phyloP scores from a whole-genome alignment of 2,113 vertebrate genomes.

The Hippocampus guttulatus region DNA sequence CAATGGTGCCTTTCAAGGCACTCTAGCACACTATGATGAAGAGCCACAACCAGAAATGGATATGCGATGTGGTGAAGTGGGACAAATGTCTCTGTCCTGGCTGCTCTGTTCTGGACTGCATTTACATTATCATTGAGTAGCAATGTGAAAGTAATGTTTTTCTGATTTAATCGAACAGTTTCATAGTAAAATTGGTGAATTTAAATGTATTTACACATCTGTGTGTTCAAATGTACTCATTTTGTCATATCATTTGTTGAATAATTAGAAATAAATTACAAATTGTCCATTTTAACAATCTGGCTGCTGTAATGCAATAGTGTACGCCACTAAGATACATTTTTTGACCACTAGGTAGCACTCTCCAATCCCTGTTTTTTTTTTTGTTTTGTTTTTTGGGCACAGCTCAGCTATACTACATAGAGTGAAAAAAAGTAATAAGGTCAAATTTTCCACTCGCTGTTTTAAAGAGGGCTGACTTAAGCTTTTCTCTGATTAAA shows the following conservation, averaged over 20 bases:
- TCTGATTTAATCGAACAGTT: too few relatives aligned
- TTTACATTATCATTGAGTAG: too few relatives aligned
- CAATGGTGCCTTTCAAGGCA: too few relatives aligned
- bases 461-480: conserved; percentile 36
- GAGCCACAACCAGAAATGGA: background rate
- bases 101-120: too few relatives aligned
- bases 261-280: background rate
- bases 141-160: too few relatives aligned
- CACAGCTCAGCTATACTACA: conserved; percentile 33
- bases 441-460: conserved; percentile 18
- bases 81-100: background rate
- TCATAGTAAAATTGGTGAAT: too few relatives aligned
- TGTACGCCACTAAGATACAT: background rate
- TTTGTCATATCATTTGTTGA: too few relatives aligned
- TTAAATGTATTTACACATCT: too few relatives aligned
- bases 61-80: background rate
- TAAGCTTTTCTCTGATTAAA: conserved; percentile 19
- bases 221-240: too few relatives aligned
- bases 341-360: conserved; percentile 51
- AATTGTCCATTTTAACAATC: background rate
- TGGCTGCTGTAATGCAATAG: background rate
- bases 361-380: conserved; percentile 11
- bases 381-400: background rate
- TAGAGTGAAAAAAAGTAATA: conserved; percentile 19
- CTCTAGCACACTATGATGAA: too few relatives aligned